Conservation (phyloP, 2,888 invertebrate genomes). For the Geotrupes spiniger region DNA sequence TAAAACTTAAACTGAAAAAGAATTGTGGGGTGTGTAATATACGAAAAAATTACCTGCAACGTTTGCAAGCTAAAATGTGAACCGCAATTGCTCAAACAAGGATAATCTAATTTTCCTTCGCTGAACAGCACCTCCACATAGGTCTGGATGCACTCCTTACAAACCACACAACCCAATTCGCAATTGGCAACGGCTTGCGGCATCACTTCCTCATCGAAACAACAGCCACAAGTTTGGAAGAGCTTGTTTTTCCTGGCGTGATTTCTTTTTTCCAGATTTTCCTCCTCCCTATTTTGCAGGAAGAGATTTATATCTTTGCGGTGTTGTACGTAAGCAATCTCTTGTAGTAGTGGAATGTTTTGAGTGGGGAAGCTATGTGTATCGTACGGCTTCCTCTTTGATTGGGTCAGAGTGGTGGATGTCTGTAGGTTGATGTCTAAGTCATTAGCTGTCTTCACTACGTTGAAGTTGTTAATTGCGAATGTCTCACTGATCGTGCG, state of each 20-base stretch:
- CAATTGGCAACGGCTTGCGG: conserved; percentile 47
- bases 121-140: conserved; percentile 47
- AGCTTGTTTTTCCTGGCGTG: conserved; percentile 45
- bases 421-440: conserved; percentile 11
- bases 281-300: conserved; percentile 29
- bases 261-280: conserved; percentile 28
- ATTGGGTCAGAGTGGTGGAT: conserved; percentile 12
- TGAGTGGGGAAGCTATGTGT: conserved; percentile 17
- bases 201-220: conserved; percentile 55
- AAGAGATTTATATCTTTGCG: conserved; percentile 36
- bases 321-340: conserved; percentile 43
- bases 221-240: conserved; percentile 54
- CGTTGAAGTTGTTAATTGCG: neutral
- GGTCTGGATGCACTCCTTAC: conserved; percentile 43
- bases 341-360: conserved; percentile 43
- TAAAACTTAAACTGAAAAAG: too few species aligned
- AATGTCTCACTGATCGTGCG: neutral
- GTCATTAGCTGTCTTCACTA: conserved; percentile 15
- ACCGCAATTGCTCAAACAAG: conserved; percentile 49
- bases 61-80: conserved; percentile 19
- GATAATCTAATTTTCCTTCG: conserved; percentile 46
- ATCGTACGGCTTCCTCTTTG: conserved; percentile 11
- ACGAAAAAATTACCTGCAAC: conserved; percentile 5
- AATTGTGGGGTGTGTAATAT: too few species aligned
- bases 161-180: conserved; percentile 43